Evolutionary conservation across 2,113 vertebrate genomes (phyloP).

Genomic region (Spilogale gracilis): DNA sequence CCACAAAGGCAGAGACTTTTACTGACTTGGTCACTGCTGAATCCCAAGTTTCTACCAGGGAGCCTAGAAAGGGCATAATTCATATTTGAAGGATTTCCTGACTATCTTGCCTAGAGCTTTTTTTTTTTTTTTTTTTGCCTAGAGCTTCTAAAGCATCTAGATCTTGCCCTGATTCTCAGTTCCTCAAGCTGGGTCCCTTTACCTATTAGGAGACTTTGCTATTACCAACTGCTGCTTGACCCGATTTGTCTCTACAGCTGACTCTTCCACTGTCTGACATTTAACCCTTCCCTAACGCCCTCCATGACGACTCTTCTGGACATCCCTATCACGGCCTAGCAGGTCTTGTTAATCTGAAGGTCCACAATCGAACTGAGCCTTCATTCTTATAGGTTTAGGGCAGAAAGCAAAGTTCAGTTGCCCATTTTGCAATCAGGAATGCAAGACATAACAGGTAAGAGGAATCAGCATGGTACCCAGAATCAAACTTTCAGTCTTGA

Average conservation of each 20-base stretch:
- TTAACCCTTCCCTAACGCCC: not conserved
- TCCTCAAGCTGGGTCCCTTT: not conserved
- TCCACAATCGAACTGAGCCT: not conserved
- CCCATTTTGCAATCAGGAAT: not conserved
- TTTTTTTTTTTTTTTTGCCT: not conserved
- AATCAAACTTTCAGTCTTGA: not conserved
- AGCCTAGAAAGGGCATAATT: not conserved
- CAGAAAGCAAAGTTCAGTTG: slow-evolving; percentile 7
- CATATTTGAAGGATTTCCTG: not conserved
- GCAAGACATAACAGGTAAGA: not conserved
- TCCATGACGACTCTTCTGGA: not conserved
- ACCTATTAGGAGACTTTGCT: not conserved
- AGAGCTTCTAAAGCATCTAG: not conserved
- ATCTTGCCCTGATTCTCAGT: not conserved
- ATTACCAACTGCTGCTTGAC: not conserved
- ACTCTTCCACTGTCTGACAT: not conserved
- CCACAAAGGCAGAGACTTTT: not conserved
- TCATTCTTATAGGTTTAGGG: not conserved
- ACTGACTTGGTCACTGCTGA: not conserved
- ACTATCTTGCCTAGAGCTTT: not conserved
- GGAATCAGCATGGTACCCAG: not conserved
- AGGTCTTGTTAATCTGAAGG: not conserved
- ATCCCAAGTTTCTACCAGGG: not conserved
- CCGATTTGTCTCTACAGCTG: not conserved
- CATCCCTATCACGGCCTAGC: not conserved